These are phyloP conservation scores for Hydractinia symbiolongicarpus DNA, from an alignment of 30 jellyfish, hydroid and myxozoan species.

Conservation along the genomic window DNA sequence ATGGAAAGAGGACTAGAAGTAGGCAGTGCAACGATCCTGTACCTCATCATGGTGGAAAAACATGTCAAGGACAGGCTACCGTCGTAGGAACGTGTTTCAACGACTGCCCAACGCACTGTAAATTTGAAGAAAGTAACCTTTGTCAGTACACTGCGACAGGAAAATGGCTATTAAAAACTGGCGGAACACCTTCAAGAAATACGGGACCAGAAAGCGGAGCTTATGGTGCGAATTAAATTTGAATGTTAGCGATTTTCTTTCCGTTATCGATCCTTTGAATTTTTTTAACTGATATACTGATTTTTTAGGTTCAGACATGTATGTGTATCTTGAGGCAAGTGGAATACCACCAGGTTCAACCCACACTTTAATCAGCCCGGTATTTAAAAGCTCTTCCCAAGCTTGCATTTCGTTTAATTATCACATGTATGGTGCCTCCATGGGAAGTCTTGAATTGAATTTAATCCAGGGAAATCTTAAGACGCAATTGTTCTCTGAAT, in stretches of 20 bases:
- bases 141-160: neutral
- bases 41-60: conserved; percentile 13
- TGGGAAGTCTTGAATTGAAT: conserved; percentile 54
- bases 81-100: neutral
- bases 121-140: neutral
- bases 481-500: conserved; percentile 46
- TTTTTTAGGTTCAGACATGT: neutral
- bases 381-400: conserved; percentile 32
- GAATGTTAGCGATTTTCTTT: neutral
- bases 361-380: neutral
- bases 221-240: neutral
- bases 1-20: neutral
- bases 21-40: conserved; percentile 5
- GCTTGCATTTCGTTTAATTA: conserved; percentile 63
- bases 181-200: neutral
- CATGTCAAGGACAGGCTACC: neutral
- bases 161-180: neutral
- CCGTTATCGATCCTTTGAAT: neutral
- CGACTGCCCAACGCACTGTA: neutral
- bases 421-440: conserved; percentile 81
- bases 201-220: neutral
- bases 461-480: conserved; percentile 26
- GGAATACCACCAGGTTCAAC: neutral
- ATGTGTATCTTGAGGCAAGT: neutral
- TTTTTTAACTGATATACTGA: neutral